phyloP scores from a whole-genome alignment of 1,140 invertebrate genomes.

The Neodiprion pinetum region DNA sequence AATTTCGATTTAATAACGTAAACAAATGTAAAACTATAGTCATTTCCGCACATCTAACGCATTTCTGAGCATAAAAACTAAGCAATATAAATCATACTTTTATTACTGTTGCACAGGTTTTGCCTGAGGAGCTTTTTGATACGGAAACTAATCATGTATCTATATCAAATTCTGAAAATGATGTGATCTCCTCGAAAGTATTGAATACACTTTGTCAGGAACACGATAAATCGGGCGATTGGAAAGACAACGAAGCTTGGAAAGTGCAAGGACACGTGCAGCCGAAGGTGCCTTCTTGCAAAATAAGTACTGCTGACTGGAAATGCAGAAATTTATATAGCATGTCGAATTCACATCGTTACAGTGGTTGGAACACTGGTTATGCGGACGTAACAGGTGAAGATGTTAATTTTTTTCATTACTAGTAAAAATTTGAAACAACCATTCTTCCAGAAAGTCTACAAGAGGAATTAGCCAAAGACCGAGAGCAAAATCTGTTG shows the following conservation, averaged over 20 bases:
- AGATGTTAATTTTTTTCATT: not conserved
- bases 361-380: not conserved
- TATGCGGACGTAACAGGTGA: not conserved
- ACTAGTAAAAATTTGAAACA: not conserved
- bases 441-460: not conserved
- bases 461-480: slow-evolving; percentile 1
- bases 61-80: no score
- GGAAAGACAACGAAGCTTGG: slow-evolving; percentile 9
- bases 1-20: not conserved
- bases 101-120: not conserved
- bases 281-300: slow-evolving; percentile 2
- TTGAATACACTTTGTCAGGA: slow-evolving; percentile 12
- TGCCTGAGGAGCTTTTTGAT: not conserved
- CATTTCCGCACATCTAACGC: no score
- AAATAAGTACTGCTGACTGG: slow-evolving; percentile 23
- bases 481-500: slow-evolving; percentile 25
- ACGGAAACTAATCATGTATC: not conserved
- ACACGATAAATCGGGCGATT: slow-evolving; percentile 17
- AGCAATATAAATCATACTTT: not conserved
- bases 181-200: not conserved
- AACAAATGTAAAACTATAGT: not conserved
- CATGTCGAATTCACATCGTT: slow-evolving; percentile 27
- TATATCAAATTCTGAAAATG: not conserved
- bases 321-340: slow-evolving; percentile 42
- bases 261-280: not conserved